Conservation (phyloP, 2,888 invertebrate species). For the Notodonta ziczac region DNA sequence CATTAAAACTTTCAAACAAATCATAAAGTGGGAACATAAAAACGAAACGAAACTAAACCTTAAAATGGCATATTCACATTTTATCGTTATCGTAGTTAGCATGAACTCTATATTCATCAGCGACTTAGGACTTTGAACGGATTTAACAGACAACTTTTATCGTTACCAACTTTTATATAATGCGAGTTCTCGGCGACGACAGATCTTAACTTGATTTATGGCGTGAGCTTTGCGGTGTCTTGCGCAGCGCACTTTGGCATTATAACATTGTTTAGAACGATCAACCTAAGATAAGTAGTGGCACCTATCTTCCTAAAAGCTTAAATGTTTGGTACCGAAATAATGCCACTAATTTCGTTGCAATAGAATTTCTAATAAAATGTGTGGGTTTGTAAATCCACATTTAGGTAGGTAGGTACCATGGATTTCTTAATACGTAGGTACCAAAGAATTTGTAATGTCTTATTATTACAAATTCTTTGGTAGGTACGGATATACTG, state of each 20-base stretch:
- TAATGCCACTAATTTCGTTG: too few species aligned
- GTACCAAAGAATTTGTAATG: too few species aligned
- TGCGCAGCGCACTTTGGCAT: slow-evolving; percentile 6
- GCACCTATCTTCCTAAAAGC: background rate
- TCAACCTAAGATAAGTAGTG: background rate
- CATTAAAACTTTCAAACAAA: background rate
- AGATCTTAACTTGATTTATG: slow-evolving; percentile 68
- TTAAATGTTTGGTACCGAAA: too few species aligned
- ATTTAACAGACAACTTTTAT: slow-evolving; percentile 67
- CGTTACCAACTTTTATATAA: slow-evolving; percentile 73
- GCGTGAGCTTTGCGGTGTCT: slow-evolving; percentile 33
- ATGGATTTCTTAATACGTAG: too few species aligned
- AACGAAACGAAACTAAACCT: background rate
- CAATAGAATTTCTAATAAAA: too few species aligned
- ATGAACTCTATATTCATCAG: slow-evolving; percentile 53
- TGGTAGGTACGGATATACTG: too few species aligned
- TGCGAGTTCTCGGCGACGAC: slow-evolving; percentile 56
- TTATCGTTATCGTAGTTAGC: slow-evolving; percentile 13
- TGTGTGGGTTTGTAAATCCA: too few species aligned
- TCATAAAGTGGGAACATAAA: background rate
- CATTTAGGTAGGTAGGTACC: too few species aligned
- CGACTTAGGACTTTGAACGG: slow-evolving; percentile 48
- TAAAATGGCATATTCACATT: slow-evolving; percentile 4
- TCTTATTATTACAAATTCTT: too few species aligned
- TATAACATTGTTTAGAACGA: slow-evolving; percentile 8